Base-by-base conservation (phyloP, 2,888 invertebrate genomes). In the Drosophila macrospina region DNA sequence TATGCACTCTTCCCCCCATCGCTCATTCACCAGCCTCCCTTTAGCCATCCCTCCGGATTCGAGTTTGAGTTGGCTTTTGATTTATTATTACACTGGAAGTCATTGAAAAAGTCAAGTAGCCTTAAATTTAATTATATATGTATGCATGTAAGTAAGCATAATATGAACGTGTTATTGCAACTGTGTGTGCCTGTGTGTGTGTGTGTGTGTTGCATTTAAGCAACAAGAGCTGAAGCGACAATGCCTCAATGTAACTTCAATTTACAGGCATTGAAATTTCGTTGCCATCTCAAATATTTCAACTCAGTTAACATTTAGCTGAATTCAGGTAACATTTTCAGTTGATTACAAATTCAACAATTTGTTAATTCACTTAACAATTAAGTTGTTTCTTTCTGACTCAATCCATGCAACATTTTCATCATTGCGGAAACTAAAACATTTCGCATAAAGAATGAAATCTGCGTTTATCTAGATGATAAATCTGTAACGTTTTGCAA, bases 71-170 rank as follows among this genome's bases (percentile, higher is more conserved):
- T 57, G 50, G 47, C 32, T 67, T 62, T 62, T 80, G 75, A 81
- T 77, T 82, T 78, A 82, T 77, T 77, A 80, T 74, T 78, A 61
- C 67, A 78, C 69, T 84, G 78, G 84, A 88, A 86, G 88, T 84
- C 88, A 86, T 86, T 88, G 88, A 86, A 75, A 82, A 80, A 78
- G 54, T 75, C 86, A 75, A 86, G 88, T 86, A 83, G 82, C 70
- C 68, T 80, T 78, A 82, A 61, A 69, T 85, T 83, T 73, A 74
- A 86, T 74, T 48, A 65, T 67, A 69, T 73, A 66, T 63, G 24
- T 37, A 56, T 63, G 24, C 34, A 56, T 45, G 44, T 28, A 37
- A 50, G 32, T 30, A 37, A 11, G 15, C 10, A 37, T 13, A 47
- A 28, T 61, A 30, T 32, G 24, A 44, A 54, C 36, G 28, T 48